These are phyloP conservation scores for Gobio gobio DNA, from an alignment of 2,113 vertebrate genomes.

Conservation along the genomic window DNA sequence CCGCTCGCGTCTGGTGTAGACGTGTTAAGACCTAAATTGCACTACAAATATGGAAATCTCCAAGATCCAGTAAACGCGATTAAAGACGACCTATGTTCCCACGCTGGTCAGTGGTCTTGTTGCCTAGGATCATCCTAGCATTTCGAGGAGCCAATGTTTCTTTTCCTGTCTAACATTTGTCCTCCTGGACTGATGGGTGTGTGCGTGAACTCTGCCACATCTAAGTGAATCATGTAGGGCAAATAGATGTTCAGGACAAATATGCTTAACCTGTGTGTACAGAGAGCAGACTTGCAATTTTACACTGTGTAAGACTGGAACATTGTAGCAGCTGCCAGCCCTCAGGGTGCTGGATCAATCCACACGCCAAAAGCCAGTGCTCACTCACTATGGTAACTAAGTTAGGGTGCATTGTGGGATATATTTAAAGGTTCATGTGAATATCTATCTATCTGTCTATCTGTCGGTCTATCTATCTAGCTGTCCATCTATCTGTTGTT, in stretches of 20 bases:
- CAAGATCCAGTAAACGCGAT: background rate
- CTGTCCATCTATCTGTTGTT: no score
- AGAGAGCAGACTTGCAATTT: slow-evolving; percentile 24
- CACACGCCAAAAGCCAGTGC: slow-evolving; percentile 1
- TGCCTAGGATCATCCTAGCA: slow-evolving; percentile 52
- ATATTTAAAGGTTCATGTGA: background rate
- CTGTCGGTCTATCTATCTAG: background rate
- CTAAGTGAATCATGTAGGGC: slow-evolving; percentile 50
- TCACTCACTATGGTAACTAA: slow-evolving; percentile 7
- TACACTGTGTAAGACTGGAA: slow-evolving; percentile 16
- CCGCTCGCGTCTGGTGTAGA: no score
- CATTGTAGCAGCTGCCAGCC: slow-evolving; percentile 59
- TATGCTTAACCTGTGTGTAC: slow-evolving; percentile 39
- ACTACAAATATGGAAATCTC: background rate
- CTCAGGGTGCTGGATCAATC: slow-evolving; percentile 28
- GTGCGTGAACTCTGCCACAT: slow-evolving; percentile 38
- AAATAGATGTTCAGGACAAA: slow-evolving; percentile 40
- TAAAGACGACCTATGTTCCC: slow-evolving; percentile 27
- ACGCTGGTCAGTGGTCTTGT: slow-evolving; percentile 10
- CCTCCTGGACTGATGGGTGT: slow-evolving; percentile 32
- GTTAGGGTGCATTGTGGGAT: background rate
- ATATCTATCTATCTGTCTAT: background rate
- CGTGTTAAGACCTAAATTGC: background rate
- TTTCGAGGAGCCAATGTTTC: background rate
- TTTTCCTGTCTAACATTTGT: slow-evolving; percentile 34